Evolutionary conservation across 2,888 invertebrate genomes (phyloP), one percentile per base, ranked within the genome.

Genomic region (Pyrrhia umbra): DNA sequence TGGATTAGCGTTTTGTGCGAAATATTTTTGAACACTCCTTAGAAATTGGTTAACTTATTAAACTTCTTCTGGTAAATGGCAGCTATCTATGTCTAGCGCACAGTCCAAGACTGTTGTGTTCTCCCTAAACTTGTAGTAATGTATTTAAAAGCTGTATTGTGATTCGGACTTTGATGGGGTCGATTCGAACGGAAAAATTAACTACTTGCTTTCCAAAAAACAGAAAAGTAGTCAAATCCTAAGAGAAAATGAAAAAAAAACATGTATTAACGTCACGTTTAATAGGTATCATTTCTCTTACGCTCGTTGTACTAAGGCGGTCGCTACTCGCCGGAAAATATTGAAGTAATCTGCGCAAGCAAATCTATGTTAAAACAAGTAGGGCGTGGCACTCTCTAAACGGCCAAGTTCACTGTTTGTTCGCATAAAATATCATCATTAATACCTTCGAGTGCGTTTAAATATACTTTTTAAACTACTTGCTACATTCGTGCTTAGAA

Each of bases 381-480:
- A 75, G 82, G 71, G 75, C 82, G 74, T 74, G 65, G 15, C 68
- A 68, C 79, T 82, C 82, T 82, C 82, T 80, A 80, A 64, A 64
- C 59, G 20, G 21, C 25, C 62, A 75, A 70, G 59, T 77, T 69
- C 63, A 62, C 60, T 72, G 54, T 62, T 65, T 62, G 58, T 52
- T 37, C 42, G 39, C 43, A 56, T 74, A 64, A 30, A 68, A 64
- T 45, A 65, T 42, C 60, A 60, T 25, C 46, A 47, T 51, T 37
- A 40, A 46, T 63, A 65, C 25, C 43, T 18, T 68, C 23, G n/a
- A 30, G 21, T 37, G 27, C 10, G 13, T 42, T 40, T 40, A 34
- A 50, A 18, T 5, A 15, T 20, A 42, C 37, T 61, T 51, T 61
- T 27, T 50, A 39, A 34, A 18, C 42, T 4, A 25, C 47, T 23